Percentiles rank a stretch among this genome's conserved stretches.
phyloP scores from a whole-genome alignment of 2,113 vertebrate species.

The Hippoglossus stenolepis region DNA sequence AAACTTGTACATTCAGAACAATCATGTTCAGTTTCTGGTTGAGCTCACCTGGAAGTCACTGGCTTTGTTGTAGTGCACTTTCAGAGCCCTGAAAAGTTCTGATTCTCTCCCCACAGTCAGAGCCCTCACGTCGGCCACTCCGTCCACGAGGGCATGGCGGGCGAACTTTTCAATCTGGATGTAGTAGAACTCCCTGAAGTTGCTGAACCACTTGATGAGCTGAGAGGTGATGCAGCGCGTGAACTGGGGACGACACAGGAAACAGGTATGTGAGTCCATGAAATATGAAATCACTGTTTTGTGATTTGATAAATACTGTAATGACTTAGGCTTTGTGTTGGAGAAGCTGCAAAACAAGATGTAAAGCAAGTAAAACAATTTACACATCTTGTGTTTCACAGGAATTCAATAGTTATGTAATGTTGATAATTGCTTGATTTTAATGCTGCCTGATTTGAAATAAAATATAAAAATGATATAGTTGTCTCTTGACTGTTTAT shows the following conservation, averaged over 20 bases:
- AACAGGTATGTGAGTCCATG: slow-evolving; percentile 47
- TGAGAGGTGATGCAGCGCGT: slow-evolving; percentile 92
- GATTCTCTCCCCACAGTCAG: slow-evolving; percentile 88
- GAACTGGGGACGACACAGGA: slow-evolving; percentile 81
- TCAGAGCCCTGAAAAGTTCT: slow-evolving; percentile 90
- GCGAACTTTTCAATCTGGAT: slow-evolving; percentile 96
- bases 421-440: not conserved
- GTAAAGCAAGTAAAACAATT: not conserved
- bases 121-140: slow-evolving; percentile 64
- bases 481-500: slow-evolving; percentile 1
- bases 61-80: slow-evolving; percentile 91
- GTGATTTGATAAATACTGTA: not conserved
- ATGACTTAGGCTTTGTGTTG: not conserved
- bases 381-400: not conserved
- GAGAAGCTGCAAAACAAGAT: not conserved
- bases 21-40: not conserved
- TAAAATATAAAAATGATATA: slow-evolving; percentile 8
- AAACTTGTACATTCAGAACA: not conserved
- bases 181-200: slow-evolving; percentile 96
- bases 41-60: slow-evolving; percentile 90
- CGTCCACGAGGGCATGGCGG: slow-evolving; percentile 86
- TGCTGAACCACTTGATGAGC: slow-evolving; percentile 98
- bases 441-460: not conserved
- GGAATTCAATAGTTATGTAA: not conserved
- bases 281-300: not conserved